Base-by-base conservation (phyloP, 2,113 vertebrate genomes). In the Aegithalos caudatus region DNA sequence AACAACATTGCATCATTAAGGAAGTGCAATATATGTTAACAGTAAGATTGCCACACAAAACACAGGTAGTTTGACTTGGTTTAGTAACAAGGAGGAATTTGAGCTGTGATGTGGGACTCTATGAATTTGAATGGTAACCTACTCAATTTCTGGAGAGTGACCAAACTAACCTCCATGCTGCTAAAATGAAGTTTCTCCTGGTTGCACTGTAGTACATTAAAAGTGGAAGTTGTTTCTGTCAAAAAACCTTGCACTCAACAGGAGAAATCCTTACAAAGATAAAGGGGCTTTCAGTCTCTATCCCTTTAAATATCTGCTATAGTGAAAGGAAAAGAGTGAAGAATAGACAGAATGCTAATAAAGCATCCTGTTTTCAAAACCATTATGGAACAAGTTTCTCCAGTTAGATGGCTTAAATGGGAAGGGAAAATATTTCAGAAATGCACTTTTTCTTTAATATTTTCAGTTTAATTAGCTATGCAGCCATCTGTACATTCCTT, bases 231-330 rank as follows among this genome's bases (percentile, higher is more conserved):
- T 65, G 12, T 65, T 93, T 66, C n/a, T 91, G 28, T 6, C 54
- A 65, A 11, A 4, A 22, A 50, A n/a, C 16, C 24, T 69, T 65
- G 12, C 15, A 27, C 35, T 62, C 21, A 38, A 35, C 8, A n/a
- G 40, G 25, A 76, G 54, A 86, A 88, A 65, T 5, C 9, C 14
- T 80, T 83, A 3, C 5, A 50, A 73, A 86, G 19, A 4, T 66
- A n/a, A 28, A 14, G 37, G n/a, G 13, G 11, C 3, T 67, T 79
- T 85, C 15, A 65, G 11, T 37, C 51, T 14, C 9, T 31, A 29
- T 1, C 24, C 8, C 13, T 62, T 77, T 44, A 78, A 76, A 35
- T 7, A n/a, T 33, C 35, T 1, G 1, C 16, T 51, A 2, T 1
- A 47, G 38, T 20, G 11, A 40, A 38, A 51, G 23, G 27, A 79